Percentiles rank a stretch among this genome's conserved stretches.
Evolutionary conservation across 2,113 vertebrate species (phyloP).

Genomic region (Dascyllus trimaculatus): DNA sequence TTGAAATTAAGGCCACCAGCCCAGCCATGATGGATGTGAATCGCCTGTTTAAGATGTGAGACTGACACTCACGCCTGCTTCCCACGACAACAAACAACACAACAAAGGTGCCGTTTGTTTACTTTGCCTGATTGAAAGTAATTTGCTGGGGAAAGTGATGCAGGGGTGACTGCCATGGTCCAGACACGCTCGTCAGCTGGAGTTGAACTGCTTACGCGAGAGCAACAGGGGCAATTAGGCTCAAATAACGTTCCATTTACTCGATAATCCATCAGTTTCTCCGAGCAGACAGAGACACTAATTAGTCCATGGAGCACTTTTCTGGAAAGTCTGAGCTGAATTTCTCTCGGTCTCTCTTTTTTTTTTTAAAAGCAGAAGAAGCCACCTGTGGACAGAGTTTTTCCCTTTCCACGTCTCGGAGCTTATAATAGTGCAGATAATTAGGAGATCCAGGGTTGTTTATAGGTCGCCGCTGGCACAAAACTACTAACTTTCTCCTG

Average conservation of each 20-base stretch:
- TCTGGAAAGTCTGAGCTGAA: conserved; percentile 1
- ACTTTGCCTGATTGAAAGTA: not conserved
- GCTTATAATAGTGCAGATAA: conserved; percentile 13
- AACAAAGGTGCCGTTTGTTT: not conserved
- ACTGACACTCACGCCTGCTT: not conserved
- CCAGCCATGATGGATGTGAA: conserved; percentile 10
- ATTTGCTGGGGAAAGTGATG: conserved; percentile 5
- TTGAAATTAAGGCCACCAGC: conserved; percentile 1
- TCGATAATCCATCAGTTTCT: conserved; percentile 49
- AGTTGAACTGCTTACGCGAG: conserved; percentile 13
- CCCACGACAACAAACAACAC: not conserved
- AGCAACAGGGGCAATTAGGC: conserved; percentile 40
- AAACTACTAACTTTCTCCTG: not conserved
- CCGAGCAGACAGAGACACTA: conserved; percentile 48
- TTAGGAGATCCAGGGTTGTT: conserved; percentile 25
- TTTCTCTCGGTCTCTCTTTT: too few species aligned
- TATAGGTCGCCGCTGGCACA: conserved; percentile 21
- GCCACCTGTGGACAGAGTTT: conserved; percentile 1
- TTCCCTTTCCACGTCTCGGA: not conserved
- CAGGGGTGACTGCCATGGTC: not conserved
- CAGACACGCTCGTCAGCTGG: conserved; percentile 29
- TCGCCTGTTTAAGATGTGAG: not conserved
- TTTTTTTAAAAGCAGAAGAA: not conserved
- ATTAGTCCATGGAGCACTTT: conserved; percentile 39
- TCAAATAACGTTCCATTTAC: conserved; percentile 53